These are phyloP conservation scores for Marmota monax DNA, from an alignment of 2,113 vertebrate species.

Conservation along the genomic window DNA sequence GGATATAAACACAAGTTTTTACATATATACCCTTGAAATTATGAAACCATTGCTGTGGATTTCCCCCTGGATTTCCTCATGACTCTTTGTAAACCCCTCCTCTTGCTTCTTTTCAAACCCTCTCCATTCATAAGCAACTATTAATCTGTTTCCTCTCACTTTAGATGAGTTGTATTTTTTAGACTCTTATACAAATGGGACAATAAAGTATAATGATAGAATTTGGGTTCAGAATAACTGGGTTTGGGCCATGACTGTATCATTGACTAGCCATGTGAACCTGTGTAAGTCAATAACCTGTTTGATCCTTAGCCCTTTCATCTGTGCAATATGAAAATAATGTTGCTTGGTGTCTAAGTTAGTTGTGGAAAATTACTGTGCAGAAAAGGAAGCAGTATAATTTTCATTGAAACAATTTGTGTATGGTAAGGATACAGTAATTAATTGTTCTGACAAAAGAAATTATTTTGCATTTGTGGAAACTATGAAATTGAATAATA, in stretches of 20 bases:
- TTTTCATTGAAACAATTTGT: slow-evolving; percentile 52
- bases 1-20: neutral
- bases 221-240: slow-evolving; percentile 2
- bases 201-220: neutral
- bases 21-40: neutral
- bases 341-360: neutral
- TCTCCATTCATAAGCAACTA: neutral
- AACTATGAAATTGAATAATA: slow-evolving; percentile 4
- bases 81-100: neutral
- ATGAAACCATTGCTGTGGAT: neutral
- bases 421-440: neutral
- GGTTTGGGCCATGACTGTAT: neutral
- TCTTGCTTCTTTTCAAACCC: neutral
- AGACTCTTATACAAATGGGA: neutral
- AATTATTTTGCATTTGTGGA: neutral
- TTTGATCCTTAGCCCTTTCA: neutral
- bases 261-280: neutral
- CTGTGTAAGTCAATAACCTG: neutral
- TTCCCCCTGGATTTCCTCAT: neutral
- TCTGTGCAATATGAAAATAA: neutral
- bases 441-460: neutral
- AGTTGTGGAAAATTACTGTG: neutral
- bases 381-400: neutral
- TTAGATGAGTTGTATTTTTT: neutral
- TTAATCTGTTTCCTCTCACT: neutral